phyloP scores from a whole-genome alignment of 2,888 invertebrate species.

The Brachylomia viminalis region DNA sequence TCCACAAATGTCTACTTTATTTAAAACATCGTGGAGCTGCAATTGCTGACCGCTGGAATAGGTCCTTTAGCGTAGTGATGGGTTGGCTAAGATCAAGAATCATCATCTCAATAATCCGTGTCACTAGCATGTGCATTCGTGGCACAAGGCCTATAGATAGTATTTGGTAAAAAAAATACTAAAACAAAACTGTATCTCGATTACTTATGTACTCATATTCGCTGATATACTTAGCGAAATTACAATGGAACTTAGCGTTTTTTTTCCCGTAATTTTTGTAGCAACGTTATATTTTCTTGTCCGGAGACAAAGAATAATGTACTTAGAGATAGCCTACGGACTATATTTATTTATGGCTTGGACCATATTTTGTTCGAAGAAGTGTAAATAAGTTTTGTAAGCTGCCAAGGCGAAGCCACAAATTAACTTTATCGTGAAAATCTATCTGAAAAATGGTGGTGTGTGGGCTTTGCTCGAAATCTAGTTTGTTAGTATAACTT shows the following conservation, averaged over 20 bases:
- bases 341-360: conserved; percentile 49
- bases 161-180: too few relatives aligned
- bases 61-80: too few relatives aligned
- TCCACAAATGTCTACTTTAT: too few relatives aligned
- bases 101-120: too few relatives aligned
- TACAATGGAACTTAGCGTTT: conserved; percentile 25
- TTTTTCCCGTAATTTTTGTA: conserved; percentile 22
- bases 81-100: too few relatives aligned
- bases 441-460: conserved; percentile 16
- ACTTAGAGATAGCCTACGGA: conserved; percentile 36
- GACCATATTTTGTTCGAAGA: conserved; percentile 34
- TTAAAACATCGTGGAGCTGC: too few relatives aligned
- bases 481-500: not conserved
- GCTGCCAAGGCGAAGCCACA: conserved; percentile 20
- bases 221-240: conserved; percentile 30
- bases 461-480: not conserved
- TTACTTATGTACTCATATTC: not conserved
- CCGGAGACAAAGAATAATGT: conserved; percentile 55
- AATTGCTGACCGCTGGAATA: too few relatives aligned
- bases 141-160: too few relatives aligned
- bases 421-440: conserved; percentile 31
- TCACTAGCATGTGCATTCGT: too few relatives aligned
- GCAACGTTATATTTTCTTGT: conserved; percentile 38
- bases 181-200: not conserved
- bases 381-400: conserved; percentile 40